These are phyloP conservation scores for Urocolius indicus DNA, from an alignment of 2,113 vertebrate genomes.

Conservation along the genomic window DNA sequence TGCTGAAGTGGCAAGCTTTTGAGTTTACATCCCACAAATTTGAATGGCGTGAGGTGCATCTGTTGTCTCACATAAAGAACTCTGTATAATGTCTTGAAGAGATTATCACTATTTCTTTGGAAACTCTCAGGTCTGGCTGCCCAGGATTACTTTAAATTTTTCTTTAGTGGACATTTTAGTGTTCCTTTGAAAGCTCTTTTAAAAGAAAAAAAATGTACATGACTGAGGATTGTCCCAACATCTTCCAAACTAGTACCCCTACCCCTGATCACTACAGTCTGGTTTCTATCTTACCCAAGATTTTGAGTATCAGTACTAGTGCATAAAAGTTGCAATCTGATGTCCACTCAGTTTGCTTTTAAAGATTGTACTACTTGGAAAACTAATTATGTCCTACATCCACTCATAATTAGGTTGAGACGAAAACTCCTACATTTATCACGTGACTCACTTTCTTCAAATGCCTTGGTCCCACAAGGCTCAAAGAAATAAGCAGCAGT, in stretches of 20 bases:
- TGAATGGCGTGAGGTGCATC: rapidly evolving
- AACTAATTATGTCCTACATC: neutral
- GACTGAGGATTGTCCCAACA: neutral
- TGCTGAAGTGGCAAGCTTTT: neutral
- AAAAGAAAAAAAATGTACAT: rapidly evolving
- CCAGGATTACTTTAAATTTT: neutral
- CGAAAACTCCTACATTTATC: neutral
- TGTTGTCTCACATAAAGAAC: neutral
- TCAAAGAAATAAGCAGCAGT: neutral
- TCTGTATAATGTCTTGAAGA: neutral
- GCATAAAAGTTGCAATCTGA: neutral
- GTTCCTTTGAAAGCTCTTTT: neutral
- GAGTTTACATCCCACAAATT: neutral
- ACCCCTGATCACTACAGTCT: neutral
- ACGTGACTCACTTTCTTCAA: neutral
- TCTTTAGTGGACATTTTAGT: neutral
- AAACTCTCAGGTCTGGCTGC: neutral
- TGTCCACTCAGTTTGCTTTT: neutral
- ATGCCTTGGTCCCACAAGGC: neutral
- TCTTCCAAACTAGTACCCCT: neutral
- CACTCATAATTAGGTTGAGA: neutral
- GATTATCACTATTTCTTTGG: neutral
- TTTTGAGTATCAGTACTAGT: neutral
- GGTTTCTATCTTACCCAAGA: neutral
- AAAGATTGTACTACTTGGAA: neutral